Conservation (phyloP, 2,113 vertebrate species). For the Coptodon rendalli region DNA sequence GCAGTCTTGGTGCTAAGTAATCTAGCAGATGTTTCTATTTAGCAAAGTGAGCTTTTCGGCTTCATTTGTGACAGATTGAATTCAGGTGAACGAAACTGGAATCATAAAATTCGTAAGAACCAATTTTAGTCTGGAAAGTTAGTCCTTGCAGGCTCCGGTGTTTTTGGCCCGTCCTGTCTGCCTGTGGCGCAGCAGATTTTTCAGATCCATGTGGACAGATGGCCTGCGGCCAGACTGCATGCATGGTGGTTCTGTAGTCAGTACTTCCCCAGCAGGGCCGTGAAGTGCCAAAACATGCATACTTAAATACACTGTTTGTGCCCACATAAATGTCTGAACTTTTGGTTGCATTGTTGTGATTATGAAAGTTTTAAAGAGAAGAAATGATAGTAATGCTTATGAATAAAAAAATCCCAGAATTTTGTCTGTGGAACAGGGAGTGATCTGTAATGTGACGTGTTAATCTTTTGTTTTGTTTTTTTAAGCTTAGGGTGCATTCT, state of each 20-base stretch:
- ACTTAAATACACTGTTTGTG: neutral
- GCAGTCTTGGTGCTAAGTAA: conserved; percentile 5
- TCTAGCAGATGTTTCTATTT: conserved; percentile 31
- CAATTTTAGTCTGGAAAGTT: conserved; percentile 5
- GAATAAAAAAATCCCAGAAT: neutral
- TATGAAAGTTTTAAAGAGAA: neutral
- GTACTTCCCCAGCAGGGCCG: neutral
- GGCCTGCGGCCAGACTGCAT: conserved; percentile 49
- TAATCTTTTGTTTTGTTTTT: neutral
- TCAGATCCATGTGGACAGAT: conserved; percentile 59
- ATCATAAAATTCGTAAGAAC: neutral
- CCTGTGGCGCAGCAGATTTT: conserved; percentile 60
- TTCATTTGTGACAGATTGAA: neutral
- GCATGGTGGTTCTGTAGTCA: conserved; percentile 41
- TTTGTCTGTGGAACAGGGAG: neutral
- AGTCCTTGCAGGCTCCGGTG: conserved; percentile 1
- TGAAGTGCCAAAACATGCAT: conserved; percentile 5
- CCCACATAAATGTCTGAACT: neutral
- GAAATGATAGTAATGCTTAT: neutral
- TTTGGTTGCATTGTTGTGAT: neutral
- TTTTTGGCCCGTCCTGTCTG: conserved; percentile 24
- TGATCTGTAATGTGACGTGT: neutral
- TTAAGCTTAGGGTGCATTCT: neutral
- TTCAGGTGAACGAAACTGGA: conserved; percentile 3
- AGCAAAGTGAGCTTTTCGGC: conserved; percentile 2